A percentile compares a stretch with the other conserved stretches of the same genome.
These are phyloP conservation scores for Embiotoca jacksoni DNA, from an alignment of 2,113 vertebrate genomes.

Conservation along the genomic window DNA sequence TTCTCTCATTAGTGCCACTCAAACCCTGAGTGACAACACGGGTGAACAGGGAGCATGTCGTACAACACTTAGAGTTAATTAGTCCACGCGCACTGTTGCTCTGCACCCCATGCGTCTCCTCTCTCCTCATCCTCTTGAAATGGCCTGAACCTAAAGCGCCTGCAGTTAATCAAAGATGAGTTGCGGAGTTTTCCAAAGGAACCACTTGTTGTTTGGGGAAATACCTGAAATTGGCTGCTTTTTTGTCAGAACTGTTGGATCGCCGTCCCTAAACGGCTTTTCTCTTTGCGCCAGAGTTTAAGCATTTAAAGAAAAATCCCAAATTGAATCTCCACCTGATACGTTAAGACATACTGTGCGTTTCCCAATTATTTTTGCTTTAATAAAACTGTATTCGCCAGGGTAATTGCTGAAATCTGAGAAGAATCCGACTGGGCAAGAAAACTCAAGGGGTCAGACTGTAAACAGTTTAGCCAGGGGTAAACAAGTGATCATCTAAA, in stretches of 20 bases:
- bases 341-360: too few relatives aligned
- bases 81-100: constrained; percentile 71
- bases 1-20: constrained; percentile 84
- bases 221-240: not conserved
- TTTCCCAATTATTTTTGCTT: too few relatives aligned
- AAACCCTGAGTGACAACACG: constrained; percentile 82
- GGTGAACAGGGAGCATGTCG: constrained; percentile 82
- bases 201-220: constrained; percentile 44
- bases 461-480: too few relatives aligned
- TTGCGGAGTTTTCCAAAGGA: constrained; percentile 25
- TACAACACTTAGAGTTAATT: constrained; percentile 84
- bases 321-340: too few relatives aligned
- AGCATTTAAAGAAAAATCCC: not conserved
- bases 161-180: constrained; percentile 50
- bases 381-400: too few relatives aligned
- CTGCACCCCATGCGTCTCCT: constrained; percentile 42
- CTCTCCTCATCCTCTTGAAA: constrained; percentile 50
- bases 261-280: too few relatives aligned
- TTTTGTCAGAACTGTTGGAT: too few relatives aligned
- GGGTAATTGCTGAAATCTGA: too few relatives aligned
- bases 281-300: too few relatives aligned
- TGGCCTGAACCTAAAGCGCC: constrained; percentile 27
- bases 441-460: too few relatives aligned
- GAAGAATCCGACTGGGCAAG: too few relatives aligned
- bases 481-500: too few relatives aligned